Percentiles rank a stretch among this genome's conserved stretches.
These are phyloP conservation scores for Notodonta ziczac DNA, from an alignment of 2,888 invertebrate genomes.

Conservation along the genomic window DNA sequence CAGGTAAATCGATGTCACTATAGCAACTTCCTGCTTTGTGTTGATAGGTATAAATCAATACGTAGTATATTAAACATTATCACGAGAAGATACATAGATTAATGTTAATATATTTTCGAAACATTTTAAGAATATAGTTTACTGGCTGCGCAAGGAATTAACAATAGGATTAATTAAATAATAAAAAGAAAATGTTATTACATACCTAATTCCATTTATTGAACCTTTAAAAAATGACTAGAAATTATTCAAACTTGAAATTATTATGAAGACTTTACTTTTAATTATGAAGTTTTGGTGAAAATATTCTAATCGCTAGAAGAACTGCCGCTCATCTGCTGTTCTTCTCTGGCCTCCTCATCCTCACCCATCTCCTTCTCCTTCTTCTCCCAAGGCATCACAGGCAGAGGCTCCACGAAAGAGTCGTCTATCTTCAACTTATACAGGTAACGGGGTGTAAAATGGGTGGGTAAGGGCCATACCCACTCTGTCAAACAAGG, in stretches of 20 bases:
- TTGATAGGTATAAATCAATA: constrained; percentile 3
- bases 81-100: no score
- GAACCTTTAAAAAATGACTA: constrained; percentile 39
- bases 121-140: no score
- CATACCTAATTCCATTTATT: constrained; percentile 1
- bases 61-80: no score
- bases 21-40: constrained; percentile 50
- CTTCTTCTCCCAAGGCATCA: constrained; percentile 76
- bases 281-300: constrained; percentile 3
- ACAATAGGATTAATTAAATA: no score
- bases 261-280: neutral
- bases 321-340: constrained; percentile 50
- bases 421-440: constrained; percentile 76
- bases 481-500: constrained; percentile 55
- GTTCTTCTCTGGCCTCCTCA: constrained; percentile 52
- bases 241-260: constrained; percentile 13
- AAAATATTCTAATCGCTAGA: constrained; percentile 55
- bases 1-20: constrained; percentile 61
- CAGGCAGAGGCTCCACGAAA: constrained; percentile 75
- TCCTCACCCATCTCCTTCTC: constrained; percentile 62
- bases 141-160: no score
- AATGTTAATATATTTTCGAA: no score
- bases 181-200: neutral
- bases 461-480: constrained; percentile 75
- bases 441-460: constrained; percentile 69